Percentiles rank a stretch among this genome's conserved stretches.
These are phyloP conservation scores for Drosophila erecta DNA, from an alignment of 1,140 invertebrate genomes.

Conservation along the genomic window DNA sequence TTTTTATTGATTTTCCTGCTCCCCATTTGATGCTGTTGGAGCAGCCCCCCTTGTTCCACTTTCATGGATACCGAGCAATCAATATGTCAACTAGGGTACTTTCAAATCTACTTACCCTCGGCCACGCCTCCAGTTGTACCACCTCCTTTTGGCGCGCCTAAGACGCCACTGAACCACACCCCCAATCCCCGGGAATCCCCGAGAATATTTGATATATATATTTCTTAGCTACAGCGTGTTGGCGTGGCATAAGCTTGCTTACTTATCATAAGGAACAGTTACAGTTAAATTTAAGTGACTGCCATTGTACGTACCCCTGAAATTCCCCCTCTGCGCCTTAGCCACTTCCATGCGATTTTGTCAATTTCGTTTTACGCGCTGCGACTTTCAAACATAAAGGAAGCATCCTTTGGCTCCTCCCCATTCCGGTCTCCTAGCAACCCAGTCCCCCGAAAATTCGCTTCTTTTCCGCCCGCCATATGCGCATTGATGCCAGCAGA, in stretches of 20 bases:
- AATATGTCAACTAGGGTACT: conserved; percentile 22
- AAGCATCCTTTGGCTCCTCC: conserved; percentile 14
- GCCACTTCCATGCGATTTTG: conserved; percentile 71
- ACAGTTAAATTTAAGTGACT: conserved; percentile 65
- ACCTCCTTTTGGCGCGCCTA: background rate
- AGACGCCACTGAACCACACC: too few species aligned
- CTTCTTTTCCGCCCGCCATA: conserved; percentile 16
- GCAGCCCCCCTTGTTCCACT: background rate
- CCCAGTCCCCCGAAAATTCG: background rate
- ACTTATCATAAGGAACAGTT: conserved; percentile 57
- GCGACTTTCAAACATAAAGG: conserved; percentile 67
- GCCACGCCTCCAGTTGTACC: conserved; percentile 12
- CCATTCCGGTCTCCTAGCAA: background rate
- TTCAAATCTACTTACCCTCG: conserved; percentile 20
- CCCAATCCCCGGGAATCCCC: background rate
- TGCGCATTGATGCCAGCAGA: conserved; percentile 64
- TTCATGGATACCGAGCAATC: conserved; percentile 13
- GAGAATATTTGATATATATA: conserved; percentile 11
- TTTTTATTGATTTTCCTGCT: background rate
- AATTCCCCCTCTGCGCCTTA: conserved; percentile 10
- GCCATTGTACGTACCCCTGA: conserved; percentile 3
- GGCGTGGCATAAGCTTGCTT: conserved; percentile 47
- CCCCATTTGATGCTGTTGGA: too few species aligned
- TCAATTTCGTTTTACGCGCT: conserved; percentile 70
- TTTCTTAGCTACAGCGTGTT: conserved; percentile 18